These are phyloP conservation scores for Drosophila kikkawai DNA, from an alignment of 1,140 invertebrate genomes.

Conservation along the genomic window DNA sequence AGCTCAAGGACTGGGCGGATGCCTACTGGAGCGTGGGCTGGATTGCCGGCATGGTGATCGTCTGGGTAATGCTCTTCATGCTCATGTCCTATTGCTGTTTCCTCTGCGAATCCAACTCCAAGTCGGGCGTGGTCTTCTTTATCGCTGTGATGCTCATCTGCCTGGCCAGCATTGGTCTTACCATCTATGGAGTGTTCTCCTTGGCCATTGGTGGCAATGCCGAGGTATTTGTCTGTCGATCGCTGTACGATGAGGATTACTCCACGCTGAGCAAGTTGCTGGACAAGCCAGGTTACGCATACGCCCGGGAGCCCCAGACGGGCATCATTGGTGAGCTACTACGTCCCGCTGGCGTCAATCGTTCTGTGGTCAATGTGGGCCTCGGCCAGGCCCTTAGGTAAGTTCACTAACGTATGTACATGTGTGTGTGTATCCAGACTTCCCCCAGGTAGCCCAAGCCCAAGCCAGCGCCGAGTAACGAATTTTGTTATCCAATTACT, in stretches of 20 bases:
- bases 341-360: conserved; percentile 72
- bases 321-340: conserved; percentile 88
- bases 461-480: conserved; percentile 58
- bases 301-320: conserved; percentile 82
- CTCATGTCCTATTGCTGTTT: conserved; percentile 85
- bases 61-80: conserved; percentile 81
- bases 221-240: conserved; percentile 88
- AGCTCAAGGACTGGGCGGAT: conserved; percentile 72
- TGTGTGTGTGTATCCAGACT: conserved; percentile 40
- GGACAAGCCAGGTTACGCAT: conserved; percentile 87
- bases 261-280: conserved; percentile 87
- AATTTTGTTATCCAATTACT: conserved; percentile 82
- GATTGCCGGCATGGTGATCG: conserved; percentile 70
- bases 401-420: conserved; percentile 54
- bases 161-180: conserved; percentile 79
- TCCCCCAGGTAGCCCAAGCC: conserved; percentile 42
- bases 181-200: conserved; percentile 79
- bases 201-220: conserved; percentile 85
- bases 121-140: conserved; percentile 86
- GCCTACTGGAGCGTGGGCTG: conserved; percentile 77
- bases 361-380: conserved; percentile 78
- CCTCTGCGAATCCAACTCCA: conserved; percentile 86
- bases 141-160: conserved; percentile 84
- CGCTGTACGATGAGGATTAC: conserved; percentile 87
- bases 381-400: conserved; percentile 78